Conservation (phyloP, 1,140 invertebrate species). For the Stegodyphus dumicola region DNA sequence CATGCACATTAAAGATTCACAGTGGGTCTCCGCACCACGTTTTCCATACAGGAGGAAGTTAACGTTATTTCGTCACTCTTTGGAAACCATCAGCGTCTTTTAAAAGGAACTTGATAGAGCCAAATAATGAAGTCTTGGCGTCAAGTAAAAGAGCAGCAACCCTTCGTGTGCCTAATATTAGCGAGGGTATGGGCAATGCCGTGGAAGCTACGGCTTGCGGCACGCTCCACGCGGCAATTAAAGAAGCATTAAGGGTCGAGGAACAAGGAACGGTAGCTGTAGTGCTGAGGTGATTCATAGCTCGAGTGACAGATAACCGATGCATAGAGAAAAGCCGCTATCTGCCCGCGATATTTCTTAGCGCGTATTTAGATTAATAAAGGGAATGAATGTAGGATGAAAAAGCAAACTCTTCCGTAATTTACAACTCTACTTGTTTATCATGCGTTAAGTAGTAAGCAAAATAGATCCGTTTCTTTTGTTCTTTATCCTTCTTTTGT, state of each 20-base stretch:
- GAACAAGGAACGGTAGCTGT: slow-evolving; percentile 41
- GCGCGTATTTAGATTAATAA: background rate
- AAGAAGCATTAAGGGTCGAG: slow-evolving; percentile 48
- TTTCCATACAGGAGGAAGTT: too few relatives aligned
- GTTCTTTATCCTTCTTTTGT: too few relatives aligned
- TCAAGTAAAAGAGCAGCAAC: background rate
- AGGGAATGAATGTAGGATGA: too few relatives aligned
- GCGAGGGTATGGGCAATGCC: background rate
- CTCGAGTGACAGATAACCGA: slow-evolving; percentile 40
- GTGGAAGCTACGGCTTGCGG: slow-evolving; percentile 9
- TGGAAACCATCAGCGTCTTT: background rate
- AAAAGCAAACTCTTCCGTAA: too few relatives aligned
- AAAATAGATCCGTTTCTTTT: too few relatives aligned
- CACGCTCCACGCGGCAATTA: slow-evolving; percentile 36
- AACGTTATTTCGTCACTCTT: background rate
- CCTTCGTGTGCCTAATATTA: slow-evolving; percentile 23
- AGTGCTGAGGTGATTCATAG: slow-evolving; percentile 33
- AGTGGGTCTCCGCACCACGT: too few relatives aligned
- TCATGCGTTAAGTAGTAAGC: too few relatives aligned
- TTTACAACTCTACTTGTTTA: too few relatives aligned
- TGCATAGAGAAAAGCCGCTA: slow-evolving; percentile 13
- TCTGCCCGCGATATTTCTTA: background rate
- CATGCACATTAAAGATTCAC: too few relatives aligned
- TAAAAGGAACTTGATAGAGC: background rate
- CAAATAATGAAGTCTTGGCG: slow-evolving; percentile 17